Conservation (phyloP, 2,888 invertebrate species). For the Ectemnius continuus region DNA sequence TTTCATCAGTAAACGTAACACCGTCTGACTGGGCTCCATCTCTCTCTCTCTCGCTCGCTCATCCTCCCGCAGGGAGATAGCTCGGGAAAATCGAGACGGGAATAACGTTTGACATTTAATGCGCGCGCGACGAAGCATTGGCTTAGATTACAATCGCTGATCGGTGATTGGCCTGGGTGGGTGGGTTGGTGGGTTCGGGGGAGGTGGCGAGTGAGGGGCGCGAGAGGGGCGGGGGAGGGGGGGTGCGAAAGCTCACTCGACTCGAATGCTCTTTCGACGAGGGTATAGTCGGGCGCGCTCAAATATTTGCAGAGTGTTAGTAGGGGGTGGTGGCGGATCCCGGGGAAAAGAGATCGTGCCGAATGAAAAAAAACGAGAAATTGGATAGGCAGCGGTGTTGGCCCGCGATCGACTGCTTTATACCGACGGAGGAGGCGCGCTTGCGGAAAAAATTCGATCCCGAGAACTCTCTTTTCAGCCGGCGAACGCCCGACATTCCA, state of each 20-base stretch:
- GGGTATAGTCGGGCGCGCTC: constrained; percentile 52
- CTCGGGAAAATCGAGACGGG: constrained; percentile 48
- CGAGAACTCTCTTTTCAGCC: constrained; percentile 16
- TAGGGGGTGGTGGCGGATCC: constrained; percentile 55
- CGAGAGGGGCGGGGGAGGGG: background rate
- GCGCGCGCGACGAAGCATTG: constrained; percentile 67
- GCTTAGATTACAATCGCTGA: constrained; percentile 66
- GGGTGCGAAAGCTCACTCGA: constrained; percentile 64
- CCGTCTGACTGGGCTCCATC: too few relatives aligned
- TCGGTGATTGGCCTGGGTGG: constrained; percentile 56
- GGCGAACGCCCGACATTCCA: too few relatives aligned
- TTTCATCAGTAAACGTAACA: constrained; percentile 13
- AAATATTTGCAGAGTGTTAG: constrained; percentile 65
- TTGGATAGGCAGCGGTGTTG: constrained; percentile 51
- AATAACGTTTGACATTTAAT: constrained; percentile 75
- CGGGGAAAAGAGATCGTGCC: constrained; percentile 8
- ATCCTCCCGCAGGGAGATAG: too few relatives aligned
- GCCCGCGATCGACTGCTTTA: constrained; percentile 37
- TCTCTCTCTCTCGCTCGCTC: too few relatives aligned
- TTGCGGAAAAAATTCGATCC: constrained; percentile 52
- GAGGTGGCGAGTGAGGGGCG: too few relatives aligned
- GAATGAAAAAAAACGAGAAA: constrained; percentile 41
- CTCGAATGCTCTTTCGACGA: constrained; percentile 62
- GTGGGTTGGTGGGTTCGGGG: too few relatives aligned
- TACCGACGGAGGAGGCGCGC: constrained; percentile 39